Evolutionary conservation across 2,113 vertebrate species (phyloP), one percentile per base, ranked within the genome.

Genomic region (Ciconia boyciana): DNA sequence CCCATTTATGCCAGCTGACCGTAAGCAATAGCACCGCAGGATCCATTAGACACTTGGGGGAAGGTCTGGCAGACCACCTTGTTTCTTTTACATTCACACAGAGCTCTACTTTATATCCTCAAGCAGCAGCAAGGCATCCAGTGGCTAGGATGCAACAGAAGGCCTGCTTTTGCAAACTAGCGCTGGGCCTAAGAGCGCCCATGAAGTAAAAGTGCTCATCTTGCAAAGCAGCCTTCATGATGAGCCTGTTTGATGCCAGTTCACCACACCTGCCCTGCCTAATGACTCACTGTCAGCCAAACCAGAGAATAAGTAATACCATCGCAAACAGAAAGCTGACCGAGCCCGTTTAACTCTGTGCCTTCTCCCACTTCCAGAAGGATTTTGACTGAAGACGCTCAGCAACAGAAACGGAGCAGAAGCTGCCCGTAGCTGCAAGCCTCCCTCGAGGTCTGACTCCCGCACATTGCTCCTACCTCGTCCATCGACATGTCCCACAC

Each of bases 401-500:
- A 16, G 48, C 22, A 10, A 13, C n/a, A 60, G 26, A 21, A 24
- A 1, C 10, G 3, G 4, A 62, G 39, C 85, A 69, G 20, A 7
- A 10, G 26, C 18, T 5, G 7, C 57, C 41, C 5, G 3, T 1
- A 32, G 31, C 39, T 16, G 21, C 4, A 44, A 62, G 7, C 39
- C 21, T 13, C 62, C 16, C 32, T 16, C 22, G 6, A 58, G 29
- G 21, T 21, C 32, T 0, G 18, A 13, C 9, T 4, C 28, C 60
- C 24, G 1, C 62, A 1, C 11, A 4, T 1, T 3, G 26, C 54
- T 31, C 86, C 54, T 97, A 99, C 99, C 99, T 99, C 98, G 77
- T 99, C 99, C 99, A 99, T 99, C 6, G 99, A 99, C 99, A 99
- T 99, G 96, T 99, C 99, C 99, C 99, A 99, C n/a, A 99, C 98